Evolutionary conservation across 2,888 invertebrate species (phyloP), one percentile per base, ranked within the genome.

Genomic region (Lottia scabra): DNA sequence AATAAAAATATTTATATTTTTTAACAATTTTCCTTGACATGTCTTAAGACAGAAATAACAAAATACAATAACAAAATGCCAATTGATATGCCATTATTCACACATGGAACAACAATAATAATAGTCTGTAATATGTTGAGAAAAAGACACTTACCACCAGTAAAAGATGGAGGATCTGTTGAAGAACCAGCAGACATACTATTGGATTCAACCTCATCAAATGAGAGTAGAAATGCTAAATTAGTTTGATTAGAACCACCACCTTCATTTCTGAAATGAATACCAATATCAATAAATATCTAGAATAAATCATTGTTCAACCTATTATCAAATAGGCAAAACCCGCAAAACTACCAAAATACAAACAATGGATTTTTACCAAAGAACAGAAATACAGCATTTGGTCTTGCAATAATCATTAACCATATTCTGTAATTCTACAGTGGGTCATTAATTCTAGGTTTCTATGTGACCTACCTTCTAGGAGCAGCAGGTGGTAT

Each of bases 191-290:
- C 38, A 38, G 38, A 38, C 38, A 38, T 38, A 8, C 5, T 10
- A 38, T 38, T 38, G 38, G 66, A 43, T 66, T 23, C 44, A 44
- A 38, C 66, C n/a, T 66, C 66, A 19, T 45, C 66, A 66, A 66
- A 66, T 45, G 45, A 44, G 38, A 66, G 23, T 16, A 66, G 66
- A 30, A 23, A 66, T 43, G 66, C 66, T 45, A 66, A 66, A 45
- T 45, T 66, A 16, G 66, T 66, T 66, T 43, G 66, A 45, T 43
- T 44, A 43, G 66, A 43, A 23, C 38, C 43, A 23, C 38, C 43
- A 38, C 38, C 66, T 13, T 43, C 23, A n/a, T 30, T 66, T 66
- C 66, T 66, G 1, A n/a, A 43, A 30, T 30, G 5, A 30, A 30
- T 4, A 30, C 5, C 30, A 30, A 30, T 30, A 30, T 30, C 30